Evolutionary conservation across 2,797 vertebrate genomes (phyloP).

Genomic region (Orientallactaga sibirica): DNA sequence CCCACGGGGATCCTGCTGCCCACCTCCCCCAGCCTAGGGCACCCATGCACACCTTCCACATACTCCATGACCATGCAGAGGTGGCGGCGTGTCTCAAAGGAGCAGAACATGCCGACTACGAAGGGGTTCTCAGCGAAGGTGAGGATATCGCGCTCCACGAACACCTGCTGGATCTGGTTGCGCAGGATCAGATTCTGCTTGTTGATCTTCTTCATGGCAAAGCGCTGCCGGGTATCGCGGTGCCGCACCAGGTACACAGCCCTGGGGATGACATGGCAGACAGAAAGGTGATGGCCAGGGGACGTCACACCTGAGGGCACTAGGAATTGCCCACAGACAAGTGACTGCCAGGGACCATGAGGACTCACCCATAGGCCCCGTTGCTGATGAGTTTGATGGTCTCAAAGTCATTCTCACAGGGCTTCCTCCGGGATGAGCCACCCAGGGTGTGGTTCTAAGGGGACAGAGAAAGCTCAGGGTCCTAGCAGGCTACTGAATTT

Average conservation of each 20-base stretch:
- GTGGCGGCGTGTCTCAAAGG: slow-evolving; percentile 96
- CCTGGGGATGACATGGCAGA: slow-evolving; percentile 82
- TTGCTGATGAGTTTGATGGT: slow-evolving; percentile 99
- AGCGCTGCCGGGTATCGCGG: slow-evolving; percentile 95
- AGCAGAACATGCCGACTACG: slow-evolving; percentile 99
- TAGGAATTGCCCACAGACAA: slow-evolving; percentile 75
- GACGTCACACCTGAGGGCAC: background rate
- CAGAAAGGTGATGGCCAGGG: too few relatives aligned
- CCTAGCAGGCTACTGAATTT: background rate
- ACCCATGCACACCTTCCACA: slow-evolving; percentile 91
- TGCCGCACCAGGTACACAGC: slow-evolving; percentile 97
- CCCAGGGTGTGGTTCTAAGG: slow-evolving; percentile 80
- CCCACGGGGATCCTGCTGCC: background rate
- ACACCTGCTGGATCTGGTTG: slow-evolving; percentile 99
- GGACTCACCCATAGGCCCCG: slow-evolving; percentile 96
- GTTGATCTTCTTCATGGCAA: slow-evolving; percentile 99
- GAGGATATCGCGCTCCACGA: slow-evolving; percentile 98
- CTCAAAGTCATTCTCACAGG: slow-evolving; percentile 96
- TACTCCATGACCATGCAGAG: slow-evolving; percentile 99
- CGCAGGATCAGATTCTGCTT: slow-evolving; percentile 98
- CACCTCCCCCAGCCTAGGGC: background rate
- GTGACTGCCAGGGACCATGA: fast-evolving
- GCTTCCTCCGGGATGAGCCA: slow-evolving; percentile 92
- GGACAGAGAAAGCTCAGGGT: background rate
- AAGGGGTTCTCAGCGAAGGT: slow-evolving; percentile 99